Evolutionary conservation across 2,888 invertebrate genomes (phyloP), one percentile per base, ranked within the genome.

Genomic region (Amiota mariae): DNA sequence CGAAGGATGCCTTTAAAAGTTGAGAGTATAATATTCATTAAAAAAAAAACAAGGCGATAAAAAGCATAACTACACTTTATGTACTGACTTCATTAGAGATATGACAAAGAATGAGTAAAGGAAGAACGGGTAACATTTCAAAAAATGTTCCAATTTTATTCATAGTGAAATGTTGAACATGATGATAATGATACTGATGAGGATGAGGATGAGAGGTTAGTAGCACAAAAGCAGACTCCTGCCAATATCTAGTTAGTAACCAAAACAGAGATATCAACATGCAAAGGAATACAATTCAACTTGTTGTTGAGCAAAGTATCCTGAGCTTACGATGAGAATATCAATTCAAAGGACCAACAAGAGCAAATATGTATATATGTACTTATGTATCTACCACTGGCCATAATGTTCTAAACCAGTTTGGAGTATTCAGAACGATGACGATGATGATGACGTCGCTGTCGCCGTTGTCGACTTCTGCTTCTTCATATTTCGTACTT

Each of bases 401-500:
- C 36, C 36, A 36, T 36, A 36, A 36, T 2, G 36, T 36, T 36
- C 36, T 6, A 36, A 36, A 36, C 36, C 36, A 36, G 36, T 36
- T 36, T 36, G 36, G 36, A 6, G 36, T 36, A 36, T 6, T 36
- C 36, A 36, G 36, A 36, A 36, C 4, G 3, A 36, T 36, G 36
- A 6, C 6, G 36, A 36, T 36, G 36, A 36, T 36, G 36, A 36
- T 36, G 36, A 24, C 24, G 24, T 24, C 24, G 24, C n/a, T n/a
- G n/a, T 3, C 24, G 1, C 24, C 24, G 3, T 24, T 24, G 76
- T 68, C 49, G 70, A 70, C 73, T 76, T 73, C 66, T 73, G 78
- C 80, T 77, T 82, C 83, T 84, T 86, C 85, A 82, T 85, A 85
- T 84, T 86, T 83, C 85, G 84, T 85, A 83, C 82, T 85, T 84